Conservation (phyloP, 2,888 invertebrate genomes). For the Cryptus armator region DNA sequence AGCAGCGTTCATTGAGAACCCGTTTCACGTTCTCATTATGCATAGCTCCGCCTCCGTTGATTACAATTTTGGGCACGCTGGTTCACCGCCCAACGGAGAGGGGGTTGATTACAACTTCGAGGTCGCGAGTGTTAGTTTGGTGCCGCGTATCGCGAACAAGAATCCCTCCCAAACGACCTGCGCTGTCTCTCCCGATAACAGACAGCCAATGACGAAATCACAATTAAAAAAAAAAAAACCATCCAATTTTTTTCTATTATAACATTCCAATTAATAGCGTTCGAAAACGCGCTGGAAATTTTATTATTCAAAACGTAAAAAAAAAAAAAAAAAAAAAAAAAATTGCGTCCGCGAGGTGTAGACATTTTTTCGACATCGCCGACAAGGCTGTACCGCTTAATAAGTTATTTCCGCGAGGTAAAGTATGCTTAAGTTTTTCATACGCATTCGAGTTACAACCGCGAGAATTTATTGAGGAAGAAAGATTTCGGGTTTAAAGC, state of each 20-base stretch:
- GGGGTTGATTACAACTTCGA: conserved; percentile 49
- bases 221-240: not conserved
- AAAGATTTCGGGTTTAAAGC: conserved; percentile 45
- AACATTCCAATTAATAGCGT: too few relatives aligned
- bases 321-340: too few relatives aligned
- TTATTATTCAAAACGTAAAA: too few relatives aligned
- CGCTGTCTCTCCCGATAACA: conserved; percentile 23
- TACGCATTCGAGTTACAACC: conserved; percentile 32
- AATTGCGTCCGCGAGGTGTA: not conserved
- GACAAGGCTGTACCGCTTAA: conserved; percentile 10
- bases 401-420: not conserved
- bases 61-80: conserved; percentile 59
- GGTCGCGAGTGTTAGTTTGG: conserved; percentile 16
- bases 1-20: conserved; percentile 48
- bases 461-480: conserved; percentile 32
- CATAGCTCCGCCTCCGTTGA: conserved; percentile 61
- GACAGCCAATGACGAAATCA: conserved; percentile 24
- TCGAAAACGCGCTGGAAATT: too few relatives aligned
- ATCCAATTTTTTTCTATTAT: too few relatives aligned
- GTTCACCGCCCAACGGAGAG: conserved; percentile 41
- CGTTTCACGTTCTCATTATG: conserved; percentile 63
- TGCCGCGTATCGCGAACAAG: conserved; percentile 27
- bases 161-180: conserved; percentile 7
- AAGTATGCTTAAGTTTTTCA: not conserved
- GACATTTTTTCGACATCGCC: conserved; percentile 1